Evolutionary conservation across 2,113 vertebrate genomes (phyloP), one percentile per base, ranked within the genome.

Genomic region (Brachirus orientalis): DNA sequence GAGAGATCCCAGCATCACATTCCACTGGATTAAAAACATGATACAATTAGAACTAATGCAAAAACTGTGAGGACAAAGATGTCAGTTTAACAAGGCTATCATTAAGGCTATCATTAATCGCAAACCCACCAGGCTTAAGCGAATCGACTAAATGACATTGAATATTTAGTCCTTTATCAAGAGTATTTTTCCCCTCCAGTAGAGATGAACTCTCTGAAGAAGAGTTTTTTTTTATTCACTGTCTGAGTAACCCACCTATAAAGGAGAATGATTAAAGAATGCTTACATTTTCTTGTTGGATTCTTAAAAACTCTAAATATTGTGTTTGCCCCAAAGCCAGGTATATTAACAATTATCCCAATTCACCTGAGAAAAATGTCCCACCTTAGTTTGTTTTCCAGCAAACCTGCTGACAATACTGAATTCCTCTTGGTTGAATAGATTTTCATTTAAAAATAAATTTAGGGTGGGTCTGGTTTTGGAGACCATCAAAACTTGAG

Each of bases 1-100:
- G 64, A 48, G 17, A n/a, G 12, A 59, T 14, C n/a, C 19, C 4
- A 0, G 28, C 47, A 17, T 43, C 54, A 19, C 17, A 9, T 44
- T 43, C 41, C 55, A 64, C 7, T 4, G 55, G 69, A 48, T 43
- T 40, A 12, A 51, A 64, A 3, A 72, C 17, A 22, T 14, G 44
- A 66, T 63, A 65, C 57, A 37, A 71, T 37, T 16, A 36, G 66
- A 64, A 56, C 17, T 36, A 63, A 62, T 43, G 11, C 50, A 75
- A 56, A 58, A 41, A 59, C 37, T 67, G 33, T 38, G 12, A 61
- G 14, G 54, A 64, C 38, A 57, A 59, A 52, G 38, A 69, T n/a
- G 67, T 67, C 36, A 48, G 57, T 53, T 68, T 74, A 77, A 68
- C 69, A 38, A 66, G 64, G 35, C 35, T 51, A 55, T 28, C 7